Conservation (phyloP, 2,888 invertebrate species). For the Gymnosoma rotundatum region DNA sequence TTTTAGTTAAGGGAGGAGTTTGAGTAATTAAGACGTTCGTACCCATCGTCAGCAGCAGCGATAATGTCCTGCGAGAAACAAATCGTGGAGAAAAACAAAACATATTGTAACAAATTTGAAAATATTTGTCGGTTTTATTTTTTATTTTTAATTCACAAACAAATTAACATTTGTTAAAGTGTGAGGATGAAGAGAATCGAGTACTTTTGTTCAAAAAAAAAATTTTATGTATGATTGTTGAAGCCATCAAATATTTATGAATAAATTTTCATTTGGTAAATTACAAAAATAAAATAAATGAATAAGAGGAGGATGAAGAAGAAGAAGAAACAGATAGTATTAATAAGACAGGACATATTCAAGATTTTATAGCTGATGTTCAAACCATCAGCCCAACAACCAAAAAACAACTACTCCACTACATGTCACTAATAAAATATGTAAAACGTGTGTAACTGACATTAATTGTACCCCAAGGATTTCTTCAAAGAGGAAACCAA, state of each 20-base stretch:
- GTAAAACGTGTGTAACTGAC: constrained; percentile 70
- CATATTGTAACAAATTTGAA: constrained; percentile 61
- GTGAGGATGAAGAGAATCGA: background rate
- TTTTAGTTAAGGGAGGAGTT: constrained; percentile 71
- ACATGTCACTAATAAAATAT: constrained; percentile 66
- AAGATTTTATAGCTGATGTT: constrained; percentile 65
- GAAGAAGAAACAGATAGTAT: constrained; percentile 24
- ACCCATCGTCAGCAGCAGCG: constrained; percentile 69
- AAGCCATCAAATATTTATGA: constrained; percentile 66
- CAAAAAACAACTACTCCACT: constrained; percentile 26
- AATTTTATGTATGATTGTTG: constrained; percentile 28
- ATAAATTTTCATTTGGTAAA: constrained; percentile 67
- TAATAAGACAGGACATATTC: constrained; percentile 66
- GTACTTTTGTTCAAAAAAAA: constrained; percentile 47
- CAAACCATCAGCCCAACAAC: constrained; percentile 37
- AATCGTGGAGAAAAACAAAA: constrained; percentile 28
- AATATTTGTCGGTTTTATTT: constrained; percentile 9
- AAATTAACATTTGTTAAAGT: constrained; percentile 21
- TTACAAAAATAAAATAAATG: constrained; percentile 33
- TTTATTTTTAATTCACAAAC: constrained; percentile 10
- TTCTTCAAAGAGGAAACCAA: constrained; percentile 48
- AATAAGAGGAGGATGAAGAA: background rate
- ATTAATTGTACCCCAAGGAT: constrained; percentile 70
- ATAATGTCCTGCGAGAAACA: constrained; percentile 30
- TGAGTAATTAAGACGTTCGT: constrained; percentile 81